Base-by-base conservation (phyloP, 2,797 vertebrate species). In the Typhlichthys subterraneus region DNA sequence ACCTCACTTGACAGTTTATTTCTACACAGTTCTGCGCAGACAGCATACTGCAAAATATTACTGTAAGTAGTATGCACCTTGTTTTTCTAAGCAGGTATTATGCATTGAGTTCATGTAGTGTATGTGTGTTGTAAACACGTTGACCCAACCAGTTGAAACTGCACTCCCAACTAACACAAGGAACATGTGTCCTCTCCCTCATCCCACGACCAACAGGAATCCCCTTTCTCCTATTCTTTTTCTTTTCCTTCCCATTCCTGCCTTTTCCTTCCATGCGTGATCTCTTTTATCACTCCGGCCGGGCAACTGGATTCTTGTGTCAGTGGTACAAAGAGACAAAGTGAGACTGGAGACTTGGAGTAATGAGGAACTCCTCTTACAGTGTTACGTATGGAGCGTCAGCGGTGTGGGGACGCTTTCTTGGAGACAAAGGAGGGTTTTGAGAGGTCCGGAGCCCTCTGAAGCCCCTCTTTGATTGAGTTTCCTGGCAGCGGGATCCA, bases 351-450 rank as follows among this genome's bases (percentile, higher is more conserved):
- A 83, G 80, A 80, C 71, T 51, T 74, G 77, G 79, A 53, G 83
- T 92, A 90, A 90, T 91, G 90, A 90, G 86, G 81, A 85, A 83
- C 79, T 86, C 81, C 84, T 88, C 85, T 89, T 90, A 87, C 89
- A 88, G 86, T 88, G 88, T 88, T 89, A 83, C 82, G 78, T 85
- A 84, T 85, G 74, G 83, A 74, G 63, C 61, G 60, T 72, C 59
- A 47, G 31, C 56, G 61, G 73, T 77, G 86, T 79, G 76, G 85
- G 84, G 81, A 88, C 84, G 81, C 82, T 77, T 81, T 75, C 59
- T 38, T 11, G 66, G 63, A 85, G 75, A 93, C 90, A 92, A 93
- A 91, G 75, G 77, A 64, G 66, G 79, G 77, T 76, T 86, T 88
- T 85, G 80, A 86, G 82, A 75, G 85, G 79, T 82, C 79, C 77